Evolutionary conservation across 2,113 vertebrate species (phyloP).

Genomic region (Chaenogobius annularis): DNA sequence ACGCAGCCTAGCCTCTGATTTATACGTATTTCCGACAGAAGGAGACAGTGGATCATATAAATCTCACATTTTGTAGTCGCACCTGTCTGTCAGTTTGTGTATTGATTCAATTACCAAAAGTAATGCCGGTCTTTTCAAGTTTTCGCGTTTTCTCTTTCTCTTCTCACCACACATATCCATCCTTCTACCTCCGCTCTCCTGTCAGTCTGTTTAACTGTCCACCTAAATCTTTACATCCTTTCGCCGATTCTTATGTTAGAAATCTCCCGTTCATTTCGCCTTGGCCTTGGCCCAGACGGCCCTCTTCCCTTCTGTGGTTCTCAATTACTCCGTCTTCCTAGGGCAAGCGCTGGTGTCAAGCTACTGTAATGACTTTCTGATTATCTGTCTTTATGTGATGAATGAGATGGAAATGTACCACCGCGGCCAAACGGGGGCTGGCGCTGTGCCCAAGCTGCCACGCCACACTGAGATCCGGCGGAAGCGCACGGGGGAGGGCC

Average conservation of each 20-base stretch:
- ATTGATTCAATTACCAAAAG: constrained; percentile 59
- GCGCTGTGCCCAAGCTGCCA: constrained; percentile 65
- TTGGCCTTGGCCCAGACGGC: constrained; percentile 76
- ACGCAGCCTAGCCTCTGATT: too few relatives aligned
- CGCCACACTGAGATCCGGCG: constrained; percentile 38
- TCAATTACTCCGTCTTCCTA: constrained; percentile 86
- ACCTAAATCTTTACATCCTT: constrained; percentile 38
- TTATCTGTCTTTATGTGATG: constrained; percentile 87
- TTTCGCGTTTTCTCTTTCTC: too few relatives aligned
- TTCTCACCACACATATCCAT: constrained; percentile 24
- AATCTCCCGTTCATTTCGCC: constrained; percentile 79
- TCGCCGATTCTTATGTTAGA: constrained; percentile 48
- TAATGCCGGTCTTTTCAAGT: constrained; percentile 34
- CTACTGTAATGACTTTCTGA: constrained; percentile 85
- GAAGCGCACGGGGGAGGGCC: constrained; percentile 19
- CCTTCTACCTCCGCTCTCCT: constrained; percentile 13
- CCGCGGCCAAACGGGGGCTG: constrained; percentile 68
- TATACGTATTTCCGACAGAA: background rate
- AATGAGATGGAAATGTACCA: constrained; percentile 85
- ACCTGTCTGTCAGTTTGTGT: constrained; percentile 35
- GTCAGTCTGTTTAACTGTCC: constrained; percentile 46
- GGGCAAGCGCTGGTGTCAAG: constrained; percentile 81
- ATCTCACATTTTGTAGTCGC: constrained; percentile 22
- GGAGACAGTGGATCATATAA: constrained; percentile 2
- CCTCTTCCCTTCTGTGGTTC: constrained; percentile 80